Percentiles rank a stretch among this genome's conserved stretches.
phyloP scores from a whole-genome alignment of 2,113 vertebrate species.

The Agelaius phoeniceus region DNA sequence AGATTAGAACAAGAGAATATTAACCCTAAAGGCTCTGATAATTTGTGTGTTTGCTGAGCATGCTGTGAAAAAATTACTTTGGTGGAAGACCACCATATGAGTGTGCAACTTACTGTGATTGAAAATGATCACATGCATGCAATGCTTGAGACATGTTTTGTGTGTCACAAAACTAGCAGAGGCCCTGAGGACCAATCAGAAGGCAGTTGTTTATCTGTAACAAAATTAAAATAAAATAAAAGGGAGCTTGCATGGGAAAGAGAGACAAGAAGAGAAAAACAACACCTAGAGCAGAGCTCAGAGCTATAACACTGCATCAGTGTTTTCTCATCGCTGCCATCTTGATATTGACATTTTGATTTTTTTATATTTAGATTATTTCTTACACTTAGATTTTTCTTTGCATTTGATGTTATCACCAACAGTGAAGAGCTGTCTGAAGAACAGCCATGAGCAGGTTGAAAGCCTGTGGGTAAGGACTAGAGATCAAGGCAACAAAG shows the following conservation, averaged over 20 bases:
- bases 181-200: no score
- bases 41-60: neutral
- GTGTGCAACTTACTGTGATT: neutral
- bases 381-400: neutral
- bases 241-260: neutral
- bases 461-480: neutral
- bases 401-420: neutral
- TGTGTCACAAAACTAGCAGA: no score
- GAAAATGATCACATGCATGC: no score
- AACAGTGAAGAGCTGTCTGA: neutral
- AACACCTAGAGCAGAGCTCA: neutral
- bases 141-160: no score
- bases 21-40: neutral
- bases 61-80: neutral
- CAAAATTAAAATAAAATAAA: neutral
- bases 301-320: neutral
- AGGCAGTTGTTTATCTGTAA: no score
- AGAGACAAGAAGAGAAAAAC: neutral
- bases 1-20: neutral
- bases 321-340: neutral
- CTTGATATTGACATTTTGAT: neutral
- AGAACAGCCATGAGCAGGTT: neutral
- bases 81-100: neutral
- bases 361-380: neutral
- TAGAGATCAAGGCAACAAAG: neutral